A percentile compares a stretch with the other conserved stretches of the same genome.
Conservation (phyloP, 2,797 vertebrate species). For the Melopsittacus undulatus region DNA sequence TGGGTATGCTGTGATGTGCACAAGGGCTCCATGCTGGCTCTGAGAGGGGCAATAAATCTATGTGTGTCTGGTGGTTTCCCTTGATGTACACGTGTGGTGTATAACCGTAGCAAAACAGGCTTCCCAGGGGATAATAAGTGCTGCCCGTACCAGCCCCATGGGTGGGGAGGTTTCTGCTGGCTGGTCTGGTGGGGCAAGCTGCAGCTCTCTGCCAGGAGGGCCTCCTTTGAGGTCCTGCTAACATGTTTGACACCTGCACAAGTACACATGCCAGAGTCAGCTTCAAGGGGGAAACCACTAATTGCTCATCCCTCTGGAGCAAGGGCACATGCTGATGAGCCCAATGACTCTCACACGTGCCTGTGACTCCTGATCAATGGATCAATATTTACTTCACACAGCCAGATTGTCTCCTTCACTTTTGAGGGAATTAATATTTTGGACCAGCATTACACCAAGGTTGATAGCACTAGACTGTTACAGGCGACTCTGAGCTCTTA, state of each 20-base stretch:
- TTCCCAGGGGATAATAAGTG: neutral
- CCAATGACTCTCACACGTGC: neutral
- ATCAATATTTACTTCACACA: neutral
- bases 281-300: neutral
- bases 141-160: accelerated
- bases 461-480: neutral
- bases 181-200: neutral
- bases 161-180: neutral
- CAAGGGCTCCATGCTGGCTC: neutral
- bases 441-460: neutral
- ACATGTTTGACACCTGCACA: accelerated
- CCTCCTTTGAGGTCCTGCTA: neutral
- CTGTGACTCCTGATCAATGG: slow-evolving; percentile 1
- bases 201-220: neutral
- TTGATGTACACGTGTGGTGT: accelerated
- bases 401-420: neutral
- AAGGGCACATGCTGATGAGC: neutral
- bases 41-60: neutral
- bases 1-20: accelerated
- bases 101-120: neutral
- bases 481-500: neutral
- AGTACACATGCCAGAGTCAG: neutral
- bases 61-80: neutral
- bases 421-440: neutral
- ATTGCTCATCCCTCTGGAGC: neutral